These are phyloP conservation scores for Drosophila varians DNA, from an alignment of 1,140 invertebrate genomes.

Conservation along the genomic window DNA sequence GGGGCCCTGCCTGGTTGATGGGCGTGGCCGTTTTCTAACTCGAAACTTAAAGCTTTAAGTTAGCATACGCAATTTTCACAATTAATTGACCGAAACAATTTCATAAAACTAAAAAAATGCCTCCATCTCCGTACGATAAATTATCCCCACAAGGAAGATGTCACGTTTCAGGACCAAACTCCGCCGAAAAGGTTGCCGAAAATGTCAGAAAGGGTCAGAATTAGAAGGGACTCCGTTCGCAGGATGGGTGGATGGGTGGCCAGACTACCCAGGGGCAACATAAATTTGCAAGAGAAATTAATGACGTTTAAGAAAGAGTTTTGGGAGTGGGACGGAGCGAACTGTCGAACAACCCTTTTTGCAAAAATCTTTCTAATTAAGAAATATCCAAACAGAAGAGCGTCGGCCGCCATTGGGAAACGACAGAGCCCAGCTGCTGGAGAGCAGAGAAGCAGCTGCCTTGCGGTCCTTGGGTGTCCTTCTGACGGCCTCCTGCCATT, in stretches of 20 bases:
- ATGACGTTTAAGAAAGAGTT: conserved; percentile 69
- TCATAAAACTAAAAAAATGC: conserved; percentile 79
- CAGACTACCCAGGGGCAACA: conserved; percentile 57
- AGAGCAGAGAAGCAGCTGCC: conserved; percentile 43
- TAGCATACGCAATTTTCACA: conserved; percentile 52
- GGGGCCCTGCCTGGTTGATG: not conserved
- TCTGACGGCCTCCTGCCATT: conserved; percentile 45
- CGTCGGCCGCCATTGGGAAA: conserved; percentile 52
- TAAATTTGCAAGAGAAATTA: conserved; percentile 73
- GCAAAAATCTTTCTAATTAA: conserved; percentile 78
- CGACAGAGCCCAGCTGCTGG: not conserved
- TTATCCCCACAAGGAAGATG: conserved; percentile 54
- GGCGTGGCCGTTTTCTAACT: conserved; percentile 23
- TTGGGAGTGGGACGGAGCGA: not conserved
- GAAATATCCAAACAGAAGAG: conserved; percentile 60
- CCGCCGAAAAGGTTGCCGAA: conserved; percentile 56
- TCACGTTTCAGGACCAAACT: conserved; percentile 54
- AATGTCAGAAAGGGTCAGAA: conserved; percentile 10
- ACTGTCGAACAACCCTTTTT: conserved; percentile 61
- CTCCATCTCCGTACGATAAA: conserved; percentile 60
- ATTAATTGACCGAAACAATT: conserved; percentile 82
- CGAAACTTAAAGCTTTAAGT: conserved; percentile 56
- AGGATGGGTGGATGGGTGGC: not conserved
- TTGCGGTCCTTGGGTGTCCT: conserved; percentile 51
- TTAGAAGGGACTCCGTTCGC: conserved; percentile 36